Conservation (phyloP, 2,888 invertebrate species). For the Crioceris asparagi region DNA sequence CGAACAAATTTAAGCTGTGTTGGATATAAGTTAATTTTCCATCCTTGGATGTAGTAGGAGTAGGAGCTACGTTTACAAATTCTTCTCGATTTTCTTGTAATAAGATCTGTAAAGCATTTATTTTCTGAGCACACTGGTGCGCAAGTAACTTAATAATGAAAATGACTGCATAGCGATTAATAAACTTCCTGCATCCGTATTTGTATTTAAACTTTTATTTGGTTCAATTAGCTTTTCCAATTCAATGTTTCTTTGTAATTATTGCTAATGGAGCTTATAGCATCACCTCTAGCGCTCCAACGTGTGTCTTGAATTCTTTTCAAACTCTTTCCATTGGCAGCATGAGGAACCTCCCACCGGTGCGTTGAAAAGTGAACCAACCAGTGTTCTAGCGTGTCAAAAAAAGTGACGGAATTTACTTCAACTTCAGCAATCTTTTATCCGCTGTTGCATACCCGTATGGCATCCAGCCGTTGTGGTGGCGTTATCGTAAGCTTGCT, state of each 20-base stretch:
- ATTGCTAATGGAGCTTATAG: slow-evolving; percentile 5
- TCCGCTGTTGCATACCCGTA: slow-evolving; percentile 10
- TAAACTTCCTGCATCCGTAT: slow-evolving; percentile 5
- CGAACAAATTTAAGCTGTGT: too few relatives aligned
- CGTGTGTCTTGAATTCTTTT: slow-evolving; percentile 14
- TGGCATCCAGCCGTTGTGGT: slow-evolving; percentile 17
- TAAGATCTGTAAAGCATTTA: slow-evolving; percentile 4
- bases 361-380: slow-evolving; percentile 19
- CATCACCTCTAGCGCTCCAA: slow-evolving; percentile 11
- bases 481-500: slow-evolving; percentile 23
- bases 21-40: too few relatives aligned
- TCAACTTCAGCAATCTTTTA: slow-evolving; percentile 16
- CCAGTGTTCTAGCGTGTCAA: slow-evolving; percentile 14
- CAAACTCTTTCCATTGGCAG: slow-evolving; percentile 17
- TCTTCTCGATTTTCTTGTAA: slow-evolving; percentile 6
- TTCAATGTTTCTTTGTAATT: slow-evolving; percentile 10
- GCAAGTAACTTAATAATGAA: slow-evolving; percentile 13
- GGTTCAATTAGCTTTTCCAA: slow-evolving; percentile 14
- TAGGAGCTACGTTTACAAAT: slow-evolving; percentile 3
- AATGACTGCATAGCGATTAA: slow-evolving; percentile 6
- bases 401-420: slow-evolving; percentile 12
- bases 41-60: too few relatives aligned
- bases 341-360: slow-evolving; percentile 16
- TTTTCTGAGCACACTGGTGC: slow-evolving; percentile 9
- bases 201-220: slow-evolving; percentile 11